Conservation (phyloP, 2,113 vertebrate species). For the Todiramphus saurophagus region DNA sequence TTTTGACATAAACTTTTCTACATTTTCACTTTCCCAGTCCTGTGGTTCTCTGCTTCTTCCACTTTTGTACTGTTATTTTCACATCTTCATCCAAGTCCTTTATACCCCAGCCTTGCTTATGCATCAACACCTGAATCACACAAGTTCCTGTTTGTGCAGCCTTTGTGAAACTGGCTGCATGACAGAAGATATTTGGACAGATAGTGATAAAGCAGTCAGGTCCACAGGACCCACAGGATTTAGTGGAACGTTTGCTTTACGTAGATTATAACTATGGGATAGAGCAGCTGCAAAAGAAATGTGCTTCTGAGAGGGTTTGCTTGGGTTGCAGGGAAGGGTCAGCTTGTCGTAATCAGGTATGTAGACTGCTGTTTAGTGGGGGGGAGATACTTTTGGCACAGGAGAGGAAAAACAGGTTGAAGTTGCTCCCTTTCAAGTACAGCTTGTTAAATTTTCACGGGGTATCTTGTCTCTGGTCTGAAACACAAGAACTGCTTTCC, state of each 20-base stretch:
- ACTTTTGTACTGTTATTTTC: neutral
- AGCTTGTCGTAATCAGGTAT: neutral
- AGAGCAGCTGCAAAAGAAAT: neutral
- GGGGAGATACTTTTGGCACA: neutral
- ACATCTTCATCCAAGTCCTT: neutral
- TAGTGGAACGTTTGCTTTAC: neutral
- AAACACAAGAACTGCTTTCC: neutral
- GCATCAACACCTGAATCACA: neutral
- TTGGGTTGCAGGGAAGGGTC: neutral
- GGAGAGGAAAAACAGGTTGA: neutral
- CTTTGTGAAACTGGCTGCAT: neutral
- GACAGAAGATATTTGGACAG: neutral
- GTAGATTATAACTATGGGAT: neutral
- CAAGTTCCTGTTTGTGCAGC: neutral
- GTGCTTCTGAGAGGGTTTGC: neutral
- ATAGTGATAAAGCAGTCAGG: neutral
- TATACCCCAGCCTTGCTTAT: neutral
- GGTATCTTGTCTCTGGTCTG: neutral
- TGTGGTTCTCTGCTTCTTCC: neutral
- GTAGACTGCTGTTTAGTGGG: neutral
- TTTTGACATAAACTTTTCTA: neutral
- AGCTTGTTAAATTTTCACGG: neutral
- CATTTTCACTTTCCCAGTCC: neutral
- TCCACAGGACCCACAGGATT: neutral
- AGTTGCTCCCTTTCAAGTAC: neutral